Evolutionary conservation across 2,888 invertebrate genomes (phyloP).

Genomic region (Augiades crinisus): DNA sequence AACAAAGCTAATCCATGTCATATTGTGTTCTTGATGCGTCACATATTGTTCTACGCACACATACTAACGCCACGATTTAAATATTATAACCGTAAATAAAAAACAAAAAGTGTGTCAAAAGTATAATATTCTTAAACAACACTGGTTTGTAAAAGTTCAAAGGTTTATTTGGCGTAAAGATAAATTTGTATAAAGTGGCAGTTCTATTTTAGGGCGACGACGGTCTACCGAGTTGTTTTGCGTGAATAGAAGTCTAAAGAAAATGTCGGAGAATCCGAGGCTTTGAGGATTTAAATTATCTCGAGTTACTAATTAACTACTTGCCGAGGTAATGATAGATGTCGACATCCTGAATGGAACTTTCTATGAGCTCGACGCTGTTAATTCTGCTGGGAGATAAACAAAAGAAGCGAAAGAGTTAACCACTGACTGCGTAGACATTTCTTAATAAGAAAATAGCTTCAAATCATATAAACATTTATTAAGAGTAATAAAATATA

Average conservation of each 20-base stretch:
- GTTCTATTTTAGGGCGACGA: constrained; percentile 1
- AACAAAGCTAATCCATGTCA: too few relatives aligned
- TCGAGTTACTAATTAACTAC: constrained; percentile 21
- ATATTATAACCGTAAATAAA: background rate
- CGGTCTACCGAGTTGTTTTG: background rate
- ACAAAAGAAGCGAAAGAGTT: background rate
- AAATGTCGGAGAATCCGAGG: background rate
- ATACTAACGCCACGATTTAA: background rate
- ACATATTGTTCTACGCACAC: background rate
- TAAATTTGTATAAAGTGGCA: background rate
- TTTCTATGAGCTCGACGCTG: background rate
- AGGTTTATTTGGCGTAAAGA: background rate
- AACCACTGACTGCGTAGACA: background rate
- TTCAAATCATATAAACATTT: too few relatives aligned
- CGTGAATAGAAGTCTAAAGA: constrained; percentile 4
- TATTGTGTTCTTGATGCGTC: too few relatives aligned
- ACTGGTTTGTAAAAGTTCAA: background rate
- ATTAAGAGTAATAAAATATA: too few relatives aligned
- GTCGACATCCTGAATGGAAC: constrained; percentile 13
- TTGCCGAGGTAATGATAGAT: constrained; percentile 18
- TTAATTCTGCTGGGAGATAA: background rate
- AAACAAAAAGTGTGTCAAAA: background rate
- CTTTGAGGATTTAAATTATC: constrained; percentile 13
- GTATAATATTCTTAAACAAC: background rate
- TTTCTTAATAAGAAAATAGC: background rate